phyloP scores from a whole-genome alignment of 2,113 vertebrate genomes.

The Tetrax tetrax region DNA sequence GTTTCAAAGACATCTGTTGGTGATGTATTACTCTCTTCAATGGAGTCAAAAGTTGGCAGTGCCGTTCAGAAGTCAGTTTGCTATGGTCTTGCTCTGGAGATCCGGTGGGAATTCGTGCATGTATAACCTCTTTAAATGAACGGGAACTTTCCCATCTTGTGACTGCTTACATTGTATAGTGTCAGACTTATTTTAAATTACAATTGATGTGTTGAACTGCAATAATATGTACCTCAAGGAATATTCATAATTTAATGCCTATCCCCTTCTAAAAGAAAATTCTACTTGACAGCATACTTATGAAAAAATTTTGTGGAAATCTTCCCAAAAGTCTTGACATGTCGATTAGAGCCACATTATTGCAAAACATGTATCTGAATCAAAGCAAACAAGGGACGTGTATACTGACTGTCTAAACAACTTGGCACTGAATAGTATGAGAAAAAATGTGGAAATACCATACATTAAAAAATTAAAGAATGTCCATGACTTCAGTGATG shows the following conservation, averaged over 20 bases:
- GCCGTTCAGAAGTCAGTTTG: neutral
- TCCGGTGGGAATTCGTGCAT: neutral
- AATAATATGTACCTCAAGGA: neutral
- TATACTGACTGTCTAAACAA: neutral
- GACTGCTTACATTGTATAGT: neutral
- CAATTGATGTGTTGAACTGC: neutral
- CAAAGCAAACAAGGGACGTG: neutral
- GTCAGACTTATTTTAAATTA: neutral
- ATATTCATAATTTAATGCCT: neutral
- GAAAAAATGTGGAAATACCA: neutral
- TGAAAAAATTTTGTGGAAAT: neutral
- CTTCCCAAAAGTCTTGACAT: neutral
- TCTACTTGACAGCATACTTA: neutral
- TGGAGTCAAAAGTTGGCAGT: neutral
- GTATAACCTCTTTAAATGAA: neutral
- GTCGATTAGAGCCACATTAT: neutral
- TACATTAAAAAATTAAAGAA: neutral
- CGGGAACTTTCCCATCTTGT: neutral
- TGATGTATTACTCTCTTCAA: neutral
- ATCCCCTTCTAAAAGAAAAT: neutral
- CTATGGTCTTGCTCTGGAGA: neutral
- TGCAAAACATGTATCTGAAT: neutral
- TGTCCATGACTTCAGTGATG: neutral
- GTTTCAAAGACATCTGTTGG: neutral
- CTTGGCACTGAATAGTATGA: neutral